Evolutionary conservation across 2,888 invertebrate species (phyloP), one percentile per base, ranked within the genome.

Genomic region (Drosophila crucigera): DNA sequence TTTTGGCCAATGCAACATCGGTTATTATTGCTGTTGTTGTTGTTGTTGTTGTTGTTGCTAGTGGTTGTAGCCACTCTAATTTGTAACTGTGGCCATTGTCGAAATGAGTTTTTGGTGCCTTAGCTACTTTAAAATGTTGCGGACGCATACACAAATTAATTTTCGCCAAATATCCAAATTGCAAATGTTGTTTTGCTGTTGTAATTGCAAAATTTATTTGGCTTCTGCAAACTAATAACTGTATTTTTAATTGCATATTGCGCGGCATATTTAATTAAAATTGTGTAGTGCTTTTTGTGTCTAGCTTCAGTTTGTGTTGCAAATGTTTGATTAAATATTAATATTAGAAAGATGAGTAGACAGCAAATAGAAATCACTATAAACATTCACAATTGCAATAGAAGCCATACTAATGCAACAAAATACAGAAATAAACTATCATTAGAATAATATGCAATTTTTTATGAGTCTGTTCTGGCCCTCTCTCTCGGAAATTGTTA

Each of bases 201-300:
- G 63, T 89, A 91, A 91, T 89, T 90, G 81, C 54, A 47, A 88
- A 89, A 90, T 90, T 78, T 85, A 89, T 90, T 91, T 89, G 91
- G 89, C 73, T 84, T 73, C 68, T 33, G 56, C 62, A 62, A 65
- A 59, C 71, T 85, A 80, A 90, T 88, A 89, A 85, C 84, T 73
- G 43, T 56, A 52, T 56, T 83, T 88, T 78, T 76, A 85, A 86
- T 88, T 85, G 89, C 74, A 78, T 85, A 76, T 85, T 88, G 56
- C 65, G 33, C 58, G 33, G 53, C 58, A 49, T 50, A 82, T 79
- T 82, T 79, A 80, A 82, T 80, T 82, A 71, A 43, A 80, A 74
- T 54, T 56, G 52, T 52, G n/a, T 43, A 68, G 41, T 78, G 62
- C 75, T 22, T 37, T 56, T 69, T 66, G 49, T 47, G 55, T 60